Conservation (phyloP, 1,140 invertebrate species). For the Solenopsis fugax region DNA sequence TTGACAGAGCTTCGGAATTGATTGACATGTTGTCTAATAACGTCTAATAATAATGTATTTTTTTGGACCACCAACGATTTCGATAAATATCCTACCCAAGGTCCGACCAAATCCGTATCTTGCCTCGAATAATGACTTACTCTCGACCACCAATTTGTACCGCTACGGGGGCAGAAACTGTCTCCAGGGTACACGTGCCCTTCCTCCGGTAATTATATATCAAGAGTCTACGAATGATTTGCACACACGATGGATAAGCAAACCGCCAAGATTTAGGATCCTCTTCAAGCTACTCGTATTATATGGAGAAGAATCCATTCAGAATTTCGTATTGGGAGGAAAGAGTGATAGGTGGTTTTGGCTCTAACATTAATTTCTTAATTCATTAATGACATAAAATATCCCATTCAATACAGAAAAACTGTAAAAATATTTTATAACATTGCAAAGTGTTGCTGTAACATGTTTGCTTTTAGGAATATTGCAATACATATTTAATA, state of each 20-base stretch:
- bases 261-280: slow-evolving; percentile 36
- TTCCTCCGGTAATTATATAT: slow-evolving; percentile 38
- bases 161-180: slow-evolving; percentile 48
- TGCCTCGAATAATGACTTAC: slow-evolving; percentile 68
- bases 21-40: slow-evolving; percentile 79
- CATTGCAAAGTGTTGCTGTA: too few species aligned
- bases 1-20: slow-evolving; percentile 69
- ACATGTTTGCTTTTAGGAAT: too few species aligned
- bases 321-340: neutral
- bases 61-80: slow-evolving; percentile 32
- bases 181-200: slow-evolving; percentile 50
- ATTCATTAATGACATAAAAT: neutral
- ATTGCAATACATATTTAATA: too few species aligned
- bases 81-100: slow-evolving; percentile 56
- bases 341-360: neutral
- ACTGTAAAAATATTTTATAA: too few species aligned
- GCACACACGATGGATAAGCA: slow-evolving; percentile 32
- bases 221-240: slow-evolving; percentile 11
- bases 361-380: neutral
- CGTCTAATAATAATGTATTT: slow-evolving; percentile 54
- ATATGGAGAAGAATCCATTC: neutral
- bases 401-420: too few species aligned
- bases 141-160: slow-evolving; percentile 69
- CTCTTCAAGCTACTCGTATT: slow-evolving; percentile 1
- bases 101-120: slow-evolving; percentile 63